Base-by-base conservation (phyloP, 35 echinoderm and acorn worm species). In the Amphiura filiformis region DNA sequence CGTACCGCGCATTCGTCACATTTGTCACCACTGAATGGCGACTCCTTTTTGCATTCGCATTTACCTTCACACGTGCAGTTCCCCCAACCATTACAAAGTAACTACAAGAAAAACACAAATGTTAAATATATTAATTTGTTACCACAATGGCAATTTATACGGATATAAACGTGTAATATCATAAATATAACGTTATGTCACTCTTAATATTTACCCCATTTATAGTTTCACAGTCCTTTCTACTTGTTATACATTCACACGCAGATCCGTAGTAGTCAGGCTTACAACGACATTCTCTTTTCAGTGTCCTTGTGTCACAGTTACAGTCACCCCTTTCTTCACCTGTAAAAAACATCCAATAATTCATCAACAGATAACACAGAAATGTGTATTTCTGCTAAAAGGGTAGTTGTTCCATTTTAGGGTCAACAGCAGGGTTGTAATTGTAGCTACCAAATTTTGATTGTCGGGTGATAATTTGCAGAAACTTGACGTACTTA, bases 161-260 rank as follows among this genome's bases (percentile, higher is more conserved):
- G n/a, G n/a, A n/a, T n/a, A n/a, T n/a, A n/a, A n/a, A n/a, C n/a
- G n/a, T n/a, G n/a, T n/a, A n/a, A n/a, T n/a, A n/a, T n/a, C n/a
- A n/a, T n/a, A n/a, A n/a, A n/a, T n/a, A n/a, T n/a, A n/a, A n/a
- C n/a, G n/a, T n/a, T n/a, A n/a, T n/a, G n/a, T n/a, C n/a, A n/a
- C n/a, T n/a, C n/a, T n/a, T n/a, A n/a, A n/a, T n/a, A n/a, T n/a
- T 92, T 82, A 97, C 95, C 86, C 95, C 95, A 89, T 94, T 94
- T 26, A 83, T 81, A 36, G 95, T 85, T 32, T 87, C 78, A 84
- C 95, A 97, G 39, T 65, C 77, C 44, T 84, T 82, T 12, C 36
- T 94, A 34, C 80, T 80, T 20, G 65, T 76, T 13, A 85, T 35
- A 39, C 95, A 97, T 22, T 86, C 89, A 78, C 95, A 97, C 33